A percentile compares a stretch with the other conserved stretches of the same genome.
phyloP scores from a whole-genome alignment of 1,140 invertebrate genomes.

The Cataglyphis hispanica region DNA sequence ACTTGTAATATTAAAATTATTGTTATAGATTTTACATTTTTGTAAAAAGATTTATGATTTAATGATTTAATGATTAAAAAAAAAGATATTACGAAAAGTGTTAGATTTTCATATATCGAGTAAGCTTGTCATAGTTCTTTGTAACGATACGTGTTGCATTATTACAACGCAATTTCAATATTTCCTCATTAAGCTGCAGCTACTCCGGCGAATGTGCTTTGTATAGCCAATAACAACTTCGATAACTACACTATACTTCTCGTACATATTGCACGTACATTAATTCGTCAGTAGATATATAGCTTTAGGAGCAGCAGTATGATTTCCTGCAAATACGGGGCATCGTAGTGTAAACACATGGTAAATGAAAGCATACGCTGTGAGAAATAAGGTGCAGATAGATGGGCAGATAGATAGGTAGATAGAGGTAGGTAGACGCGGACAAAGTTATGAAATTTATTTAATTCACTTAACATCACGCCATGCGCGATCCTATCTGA shows the following conservation, averaged over 20 bases:
- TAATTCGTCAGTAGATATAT: conserved; percentile 51
- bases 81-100: background rate
- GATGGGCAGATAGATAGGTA: background rate
- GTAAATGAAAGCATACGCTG: conserved; percentile 6
- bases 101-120: background rate
- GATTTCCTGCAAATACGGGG: conserved; percentile 41
- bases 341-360: conserved; percentile 23
- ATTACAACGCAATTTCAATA: conserved; percentile 45
- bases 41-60: too few species aligned
- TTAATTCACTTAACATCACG: conserved; percentile 52
- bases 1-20: background rate
- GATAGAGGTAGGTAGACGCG: conserved; percentile 12
- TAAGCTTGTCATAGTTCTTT: conserved; percentile 22
- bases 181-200: conserved; percentile 40
- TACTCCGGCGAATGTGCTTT: conserved; percentile 43
- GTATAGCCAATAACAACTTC: conserved; percentile 66
- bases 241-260: conserved; percentile 41
- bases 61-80: background rate
- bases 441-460: conserved; percentile 56
- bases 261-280: conserved; percentile 52
- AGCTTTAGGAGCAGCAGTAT: conserved; percentile 38
- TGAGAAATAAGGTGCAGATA: conserved; percentile 53
- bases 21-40: background rate
- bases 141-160: background rate
- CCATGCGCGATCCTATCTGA: conserved; percentile 17